phyloP scores from a whole-genome alignment of 2,888 invertebrate species.

The Drosophila tanythrix region DNA sequence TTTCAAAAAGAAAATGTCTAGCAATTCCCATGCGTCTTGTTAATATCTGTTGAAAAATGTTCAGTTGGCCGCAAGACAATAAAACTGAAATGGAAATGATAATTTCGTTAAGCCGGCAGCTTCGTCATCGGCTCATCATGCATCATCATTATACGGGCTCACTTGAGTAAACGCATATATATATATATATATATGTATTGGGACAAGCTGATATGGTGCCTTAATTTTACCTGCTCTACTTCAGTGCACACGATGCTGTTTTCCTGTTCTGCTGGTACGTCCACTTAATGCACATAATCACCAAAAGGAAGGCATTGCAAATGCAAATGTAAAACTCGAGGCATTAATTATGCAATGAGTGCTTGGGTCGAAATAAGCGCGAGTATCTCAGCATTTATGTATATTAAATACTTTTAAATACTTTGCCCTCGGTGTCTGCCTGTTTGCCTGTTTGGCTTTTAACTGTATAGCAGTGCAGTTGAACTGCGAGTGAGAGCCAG shows the following conservation, averaged over 20 bases:
- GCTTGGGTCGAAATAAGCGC: conserved; percentile 20
- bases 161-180: conserved; percentile 20
- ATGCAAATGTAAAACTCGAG: conserved; percentile 71
- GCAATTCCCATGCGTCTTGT: conserved; percentile 16
- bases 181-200: conserved; percentile 15
- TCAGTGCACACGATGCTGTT: conserved; percentile 22
- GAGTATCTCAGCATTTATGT: conserved; percentile 55
- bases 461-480: conserved; percentile 68
- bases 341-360: conserved; percentile 74
- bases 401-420: conserved; percentile 64
- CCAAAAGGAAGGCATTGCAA: conserved; percentile 57
- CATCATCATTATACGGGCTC: conserved; percentile 13
- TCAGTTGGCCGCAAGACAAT: conserved; percentile 55
- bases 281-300: conserved; percentile 63
- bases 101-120: conserved; percentile 73
- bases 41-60: conserved; percentile 44
- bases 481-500: conserved; percentile 15
- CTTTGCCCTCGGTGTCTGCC: not conserved
- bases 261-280: conserved; percentile 21
- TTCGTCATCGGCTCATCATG: conserved; percentile 29
- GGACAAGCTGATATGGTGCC: conserved; percentile 16
- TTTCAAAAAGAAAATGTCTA: not conserved
- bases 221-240: conserved; percentile 26
- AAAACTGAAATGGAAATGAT: conserved; percentile 65
- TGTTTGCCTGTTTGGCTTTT: conserved; percentile 11